Evolutionary conservation across 1,140 invertebrate genomes (phyloP).

Genomic region (Heliconius hewitsoni): DNA sequence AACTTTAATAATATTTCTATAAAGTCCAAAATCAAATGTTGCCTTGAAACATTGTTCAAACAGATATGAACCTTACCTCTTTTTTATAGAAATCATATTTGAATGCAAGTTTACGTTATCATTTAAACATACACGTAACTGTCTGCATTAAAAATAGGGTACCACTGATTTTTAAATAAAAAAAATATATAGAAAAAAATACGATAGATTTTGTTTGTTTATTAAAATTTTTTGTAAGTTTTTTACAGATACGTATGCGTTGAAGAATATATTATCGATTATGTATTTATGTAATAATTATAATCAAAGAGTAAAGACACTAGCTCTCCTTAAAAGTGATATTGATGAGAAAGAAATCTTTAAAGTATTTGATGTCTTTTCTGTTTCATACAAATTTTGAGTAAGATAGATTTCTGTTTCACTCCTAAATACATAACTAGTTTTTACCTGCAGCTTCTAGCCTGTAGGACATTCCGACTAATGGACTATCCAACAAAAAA

Average conservation of each 20-base stretch:
- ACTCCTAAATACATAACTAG: no score
- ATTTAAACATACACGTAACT: conserved; percentile 24
- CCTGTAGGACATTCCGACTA: no score
- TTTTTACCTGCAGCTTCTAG: no score
- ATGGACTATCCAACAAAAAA: no score
- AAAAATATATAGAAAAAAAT: conserved; percentile 23
- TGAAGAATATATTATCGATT: neutral
- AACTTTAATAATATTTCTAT: conserved; percentile 15
- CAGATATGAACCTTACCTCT: neutral
- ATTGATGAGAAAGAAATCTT: no score
- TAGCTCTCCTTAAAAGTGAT: no score
- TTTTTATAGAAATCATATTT: neutral
- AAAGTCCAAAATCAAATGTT: conserved; percentile 31
- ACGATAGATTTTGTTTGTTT: conserved; percentile 37
- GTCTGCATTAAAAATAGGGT: conserved; percentile 44
- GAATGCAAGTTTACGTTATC: conserved; percentile 36
- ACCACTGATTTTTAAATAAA: conserved; percentile 39
- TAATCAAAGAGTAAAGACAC: no score
- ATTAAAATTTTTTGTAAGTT: conserved; percentile 17
- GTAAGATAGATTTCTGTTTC: no score
- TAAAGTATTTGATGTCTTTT: no score
- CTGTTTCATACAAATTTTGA: no score
- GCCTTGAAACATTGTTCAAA: neutral
- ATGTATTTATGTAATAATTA: no score
- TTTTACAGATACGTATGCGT: neutral